Evolutionary conservation across 2,888 invertebrate species (phyloP).

Genomic region (Dynastes tityus): DNA sequence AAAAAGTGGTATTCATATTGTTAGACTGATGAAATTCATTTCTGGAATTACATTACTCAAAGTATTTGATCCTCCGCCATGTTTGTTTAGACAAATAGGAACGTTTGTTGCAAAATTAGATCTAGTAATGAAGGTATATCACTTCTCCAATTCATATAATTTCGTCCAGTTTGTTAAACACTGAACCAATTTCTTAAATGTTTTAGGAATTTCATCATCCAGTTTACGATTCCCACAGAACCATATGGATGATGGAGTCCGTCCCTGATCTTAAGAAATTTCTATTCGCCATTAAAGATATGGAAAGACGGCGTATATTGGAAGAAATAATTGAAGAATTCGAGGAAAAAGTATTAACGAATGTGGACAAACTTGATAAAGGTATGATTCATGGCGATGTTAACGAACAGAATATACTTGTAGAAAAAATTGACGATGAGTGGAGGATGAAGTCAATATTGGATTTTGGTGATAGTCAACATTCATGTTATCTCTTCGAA

Average conservation of each 20-base stretch:
- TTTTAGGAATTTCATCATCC: conserved; percentile 81
- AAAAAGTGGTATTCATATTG: conserved; percentile 75
- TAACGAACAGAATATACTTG: conserved; percentile 90
- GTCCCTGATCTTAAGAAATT: conserved; percentile 82
- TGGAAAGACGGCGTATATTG: conserved; percentile 75
- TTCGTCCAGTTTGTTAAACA: not conserved
- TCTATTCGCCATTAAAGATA: conserved; percentile 79
- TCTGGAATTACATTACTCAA: conserved; percentile 81
- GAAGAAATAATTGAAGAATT: conserved; percentile 78
- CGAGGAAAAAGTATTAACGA: conserved; percentile 77
- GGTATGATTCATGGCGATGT: conserved; percentile 92
- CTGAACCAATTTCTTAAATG: conserved; percentile 18
- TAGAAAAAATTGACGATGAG: conserved; percentile 60
- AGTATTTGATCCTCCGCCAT: conserved; percentile 73
- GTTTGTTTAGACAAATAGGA: conserved; percentile 82
- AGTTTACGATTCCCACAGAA: conserved; percentile 77
- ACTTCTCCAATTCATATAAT: not conserved
- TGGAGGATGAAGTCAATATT: conserved; percentile 81
- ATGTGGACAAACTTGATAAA: conserved; percentile 75
- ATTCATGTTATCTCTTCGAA: conserved; percentile 85
- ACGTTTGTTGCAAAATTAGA: conserved; percentile 81
- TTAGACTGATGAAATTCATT: conserved; percentile 84
- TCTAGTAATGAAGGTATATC: conserved; percentile 76
- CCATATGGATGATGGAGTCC: conserved; percentile 85
- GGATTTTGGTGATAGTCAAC: conserved; percentile 90